These are phyloP conservation scores for Alentia gelatinosa DNA, from an alignment of 2,888 invertebrate genomes.

Conservation along the genomic window DNA sequence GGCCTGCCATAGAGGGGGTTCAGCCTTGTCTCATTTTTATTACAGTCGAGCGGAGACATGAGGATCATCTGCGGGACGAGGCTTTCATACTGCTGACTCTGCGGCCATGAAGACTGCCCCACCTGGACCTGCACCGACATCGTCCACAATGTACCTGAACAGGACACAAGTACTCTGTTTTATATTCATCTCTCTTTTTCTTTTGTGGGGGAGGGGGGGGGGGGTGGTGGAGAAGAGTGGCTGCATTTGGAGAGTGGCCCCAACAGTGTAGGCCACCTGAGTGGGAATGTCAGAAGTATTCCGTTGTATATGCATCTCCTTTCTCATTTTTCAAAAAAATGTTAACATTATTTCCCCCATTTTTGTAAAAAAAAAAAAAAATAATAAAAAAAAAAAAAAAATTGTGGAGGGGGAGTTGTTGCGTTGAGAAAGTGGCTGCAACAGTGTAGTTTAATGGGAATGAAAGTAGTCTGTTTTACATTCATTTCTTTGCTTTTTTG, in stretches of 20 bases:
- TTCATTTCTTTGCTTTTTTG: no score
- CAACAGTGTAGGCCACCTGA: constrained; percentile 65
- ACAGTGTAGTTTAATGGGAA: not conserved
- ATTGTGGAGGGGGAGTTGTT: no score
- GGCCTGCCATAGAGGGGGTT: no score
- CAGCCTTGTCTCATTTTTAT: no score
- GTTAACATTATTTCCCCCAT: not conserved
- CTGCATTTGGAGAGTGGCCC: not conserved
- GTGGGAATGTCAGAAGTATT: constrained; percentile 38
- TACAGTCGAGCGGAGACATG: constrained; percentile 71
- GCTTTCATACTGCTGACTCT: constrained; percentile 67
- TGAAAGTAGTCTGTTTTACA: no score
- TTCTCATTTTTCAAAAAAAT: not conserved
- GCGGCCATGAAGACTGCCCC: constrained; percentile 76
- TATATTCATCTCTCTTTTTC: not conserved
- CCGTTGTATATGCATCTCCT: not conserved
- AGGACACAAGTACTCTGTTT: not conserved
- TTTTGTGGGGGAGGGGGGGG: not conserved
- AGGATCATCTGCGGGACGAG: constrained; percentile 69
- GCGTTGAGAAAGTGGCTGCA: not conserved
- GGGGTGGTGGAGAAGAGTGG: not conserved
- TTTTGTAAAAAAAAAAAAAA: no score
- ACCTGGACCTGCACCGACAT: constrained; percentile 72
- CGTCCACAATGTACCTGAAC: constrained; percentile 72
- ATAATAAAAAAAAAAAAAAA: no score